Evolutionary conservation across 2,113 vertebrate genomes (phyloP).

Genomic region (Cyphomyrus plagiostoma): DNA sequence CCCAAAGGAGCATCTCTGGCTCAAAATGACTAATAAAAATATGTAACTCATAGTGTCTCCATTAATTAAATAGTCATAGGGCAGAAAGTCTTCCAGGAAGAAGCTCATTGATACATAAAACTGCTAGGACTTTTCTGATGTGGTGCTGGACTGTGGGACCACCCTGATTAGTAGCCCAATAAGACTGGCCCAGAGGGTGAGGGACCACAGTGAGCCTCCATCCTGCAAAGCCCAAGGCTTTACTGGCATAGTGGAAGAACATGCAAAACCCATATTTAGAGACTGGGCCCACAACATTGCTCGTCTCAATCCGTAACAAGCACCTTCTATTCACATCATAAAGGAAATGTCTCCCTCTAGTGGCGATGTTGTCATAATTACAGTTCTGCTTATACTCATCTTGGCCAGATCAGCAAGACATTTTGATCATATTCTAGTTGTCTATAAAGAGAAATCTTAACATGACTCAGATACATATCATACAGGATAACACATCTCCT

Average conservation of each 20-base stretch:
- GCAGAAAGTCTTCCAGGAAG: not conserved
- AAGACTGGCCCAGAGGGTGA: not conserved
- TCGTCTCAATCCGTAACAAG: not conserved
- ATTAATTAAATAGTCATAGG: not conserved
- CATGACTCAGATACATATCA: too few species aligned
- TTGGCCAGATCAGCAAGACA: not conserved
- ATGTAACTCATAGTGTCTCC: not conserved
- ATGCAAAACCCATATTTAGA: not conserved
- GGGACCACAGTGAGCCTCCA: not conserved
- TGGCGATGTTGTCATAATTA: not conserved
- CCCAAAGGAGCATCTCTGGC: not conserved
- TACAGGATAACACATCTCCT: too few species aligned
- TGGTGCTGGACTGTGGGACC: not conserved
- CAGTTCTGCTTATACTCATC: not conserved
- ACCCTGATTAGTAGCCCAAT: not conserved
- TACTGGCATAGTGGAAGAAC: not conserved
- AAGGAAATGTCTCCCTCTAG: not conserved
- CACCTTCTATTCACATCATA: not conserved
- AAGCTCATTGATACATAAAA: not conserved
- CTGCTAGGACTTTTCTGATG: not conserved
- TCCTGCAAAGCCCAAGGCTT: not conserved
- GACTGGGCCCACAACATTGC: not conserved
- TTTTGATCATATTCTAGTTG: too few species aligned
- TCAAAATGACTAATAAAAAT: not conserved
- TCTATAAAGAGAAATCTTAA: too few species aligned